Conservation (phyloP, 2,888 invertebrate genomes). For the Aethes cnicana region DNA sequence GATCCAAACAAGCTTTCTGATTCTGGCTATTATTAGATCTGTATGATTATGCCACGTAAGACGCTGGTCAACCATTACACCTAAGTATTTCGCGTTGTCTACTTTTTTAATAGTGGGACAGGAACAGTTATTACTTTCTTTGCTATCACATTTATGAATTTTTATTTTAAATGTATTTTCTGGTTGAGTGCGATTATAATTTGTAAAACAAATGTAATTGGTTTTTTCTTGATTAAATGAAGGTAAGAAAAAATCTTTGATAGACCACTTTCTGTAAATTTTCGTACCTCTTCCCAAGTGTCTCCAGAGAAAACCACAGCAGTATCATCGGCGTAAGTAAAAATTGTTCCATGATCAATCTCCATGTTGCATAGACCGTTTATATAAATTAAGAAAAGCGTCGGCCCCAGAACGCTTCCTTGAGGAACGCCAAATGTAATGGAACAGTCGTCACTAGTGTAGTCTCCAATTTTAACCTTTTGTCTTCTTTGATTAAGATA, state of each 20-base stretch:
- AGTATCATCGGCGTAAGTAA: slow-evolving; percentile 10
- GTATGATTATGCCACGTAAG: background rate
- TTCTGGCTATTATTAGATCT: background rate
- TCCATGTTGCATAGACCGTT: background rate
- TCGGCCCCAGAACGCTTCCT: background rate
- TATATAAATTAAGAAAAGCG: background rate
- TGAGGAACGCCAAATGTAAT: too few species aligned
- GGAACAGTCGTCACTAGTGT: background rate
- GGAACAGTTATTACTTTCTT: background rate
- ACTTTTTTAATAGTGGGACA: background rate
- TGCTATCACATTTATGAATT: background rate
- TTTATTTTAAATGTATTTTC: background rate
- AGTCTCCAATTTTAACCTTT: background rate
- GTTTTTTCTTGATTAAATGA: background rate
- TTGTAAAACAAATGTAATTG: background rate
- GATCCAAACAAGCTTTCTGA: background rate
- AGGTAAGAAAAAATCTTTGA: background rate
- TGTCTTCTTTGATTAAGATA: background rate
- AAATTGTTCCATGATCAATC: background rate
- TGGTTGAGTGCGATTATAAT: too few species aligned
- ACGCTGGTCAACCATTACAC: background rate
- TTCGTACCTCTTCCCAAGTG: slow-evolving; percentile 2
- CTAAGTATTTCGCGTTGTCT: background rate
- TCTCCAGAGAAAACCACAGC: background rate
- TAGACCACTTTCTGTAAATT: slow-evolving; percentile 4